phyloP scores from a whole-genome alignment of 2,797 vertebrate species.

The Lepus townsendii region DNA sequence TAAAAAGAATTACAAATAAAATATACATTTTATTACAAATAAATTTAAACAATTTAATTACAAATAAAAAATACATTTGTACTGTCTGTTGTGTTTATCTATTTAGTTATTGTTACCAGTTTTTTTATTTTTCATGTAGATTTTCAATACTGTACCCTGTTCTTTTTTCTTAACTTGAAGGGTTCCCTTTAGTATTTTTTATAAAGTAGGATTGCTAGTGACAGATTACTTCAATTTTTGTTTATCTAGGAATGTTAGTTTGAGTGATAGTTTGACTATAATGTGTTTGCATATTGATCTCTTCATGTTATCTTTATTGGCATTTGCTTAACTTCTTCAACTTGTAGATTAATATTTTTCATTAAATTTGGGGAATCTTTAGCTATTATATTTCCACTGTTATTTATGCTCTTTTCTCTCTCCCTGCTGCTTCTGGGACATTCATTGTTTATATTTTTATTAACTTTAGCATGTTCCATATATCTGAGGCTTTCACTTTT shows the following conservation, averaged over 20 bases:
- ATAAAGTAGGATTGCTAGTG: background rate
- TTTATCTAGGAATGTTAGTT: background rate
- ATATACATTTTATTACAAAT: no score
- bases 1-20: background rate
- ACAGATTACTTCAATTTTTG: background rate
- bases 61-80: background rate
- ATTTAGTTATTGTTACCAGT: no score
- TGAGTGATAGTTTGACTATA: background rate
- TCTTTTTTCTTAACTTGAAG: background rate
- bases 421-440: background rate
- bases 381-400: background rate
- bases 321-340: background rate
- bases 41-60: background rate
- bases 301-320: background rate
- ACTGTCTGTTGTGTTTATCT: background rate
- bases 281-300: background rate
- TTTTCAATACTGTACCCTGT: no score
- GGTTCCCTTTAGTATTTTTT: background rate
- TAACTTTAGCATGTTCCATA: background rate
- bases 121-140: no score
- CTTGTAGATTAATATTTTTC: background rate
- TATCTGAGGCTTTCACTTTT: background rate
- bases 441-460: background rate
- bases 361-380: background rate
- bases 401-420: background rate